Evolutionary conservation across 2,113 vertebrate genomes (phyloP).

Genomic region (Urocynchramus pylzowi): DNA sequence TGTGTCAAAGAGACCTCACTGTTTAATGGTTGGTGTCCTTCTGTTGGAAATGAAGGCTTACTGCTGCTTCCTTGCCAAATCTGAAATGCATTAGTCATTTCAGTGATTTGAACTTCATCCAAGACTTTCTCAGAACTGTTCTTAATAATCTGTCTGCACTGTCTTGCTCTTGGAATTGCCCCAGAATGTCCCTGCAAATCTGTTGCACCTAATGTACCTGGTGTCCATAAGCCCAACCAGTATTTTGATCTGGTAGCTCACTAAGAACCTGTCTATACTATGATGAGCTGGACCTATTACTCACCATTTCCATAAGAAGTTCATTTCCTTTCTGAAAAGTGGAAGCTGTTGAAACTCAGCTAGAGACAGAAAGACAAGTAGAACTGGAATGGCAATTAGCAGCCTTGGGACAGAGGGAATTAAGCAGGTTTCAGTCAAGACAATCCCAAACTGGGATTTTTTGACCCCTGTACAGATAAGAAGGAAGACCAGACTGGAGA

Average conservation of each 20-base stretch:
- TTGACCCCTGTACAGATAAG: not conserved
- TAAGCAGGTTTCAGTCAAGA: not conserved
- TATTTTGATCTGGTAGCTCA: not conserved
- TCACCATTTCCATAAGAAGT: not conserved
- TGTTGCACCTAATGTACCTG: slow-evolving; percentile 30
- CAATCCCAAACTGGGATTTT: not conserved
- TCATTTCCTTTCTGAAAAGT: not conserved
- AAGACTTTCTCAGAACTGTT: slow-evolving; percentile 70
- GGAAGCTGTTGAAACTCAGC: not conserved
- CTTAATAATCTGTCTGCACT: slow-evolving; percentile 38
- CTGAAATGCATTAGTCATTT: slow-evolving; percentile 23
- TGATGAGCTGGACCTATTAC: not conserved
- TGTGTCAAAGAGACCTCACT: not conserved
- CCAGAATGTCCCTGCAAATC: not conserved
- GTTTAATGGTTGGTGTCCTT: not conserved
- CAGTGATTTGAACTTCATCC: slow-evolving; percentile 63
- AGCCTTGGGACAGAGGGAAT: not conserved
- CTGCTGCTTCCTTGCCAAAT: not conserved
- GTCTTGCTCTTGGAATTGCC: not conserved
- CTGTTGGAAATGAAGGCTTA: not conserved
- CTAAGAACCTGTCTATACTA: not conserved
- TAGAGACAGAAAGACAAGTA: not conserved
- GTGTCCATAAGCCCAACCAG: not conserved
- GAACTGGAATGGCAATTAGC: not conserved
- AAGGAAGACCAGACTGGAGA: not conserved